Conservation (phyloP, 2,797 vertebrate genomes). For the Darevskia mixta region DNA sequence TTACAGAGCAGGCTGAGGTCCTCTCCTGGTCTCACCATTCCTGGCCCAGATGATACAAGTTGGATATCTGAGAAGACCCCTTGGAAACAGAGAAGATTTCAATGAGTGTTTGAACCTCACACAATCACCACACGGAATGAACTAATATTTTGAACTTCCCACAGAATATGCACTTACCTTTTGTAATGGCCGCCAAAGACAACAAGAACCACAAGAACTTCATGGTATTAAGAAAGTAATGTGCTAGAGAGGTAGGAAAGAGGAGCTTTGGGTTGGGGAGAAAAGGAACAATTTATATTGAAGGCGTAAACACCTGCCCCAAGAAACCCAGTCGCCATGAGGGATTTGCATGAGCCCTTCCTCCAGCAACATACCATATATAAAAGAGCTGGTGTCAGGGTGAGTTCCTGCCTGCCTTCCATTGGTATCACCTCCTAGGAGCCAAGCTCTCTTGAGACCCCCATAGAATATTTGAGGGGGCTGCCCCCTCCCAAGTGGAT, state of each 20-base stretch:
- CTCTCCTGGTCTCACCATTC: neutral
- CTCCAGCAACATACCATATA: too few relatives aligned
- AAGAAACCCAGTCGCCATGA: too few relatives aligned
- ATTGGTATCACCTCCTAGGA: too few relatives aligned
- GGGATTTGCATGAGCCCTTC: too few relatives aligned
- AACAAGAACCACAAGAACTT: neutral
- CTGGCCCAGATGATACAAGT: neutral
- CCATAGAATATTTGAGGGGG: too few relatives aligned
- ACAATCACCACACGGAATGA: fast-evolving
- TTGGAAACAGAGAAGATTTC: neutral
- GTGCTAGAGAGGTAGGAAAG: neutral
- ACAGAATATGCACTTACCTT: neutral
- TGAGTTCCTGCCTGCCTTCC: too few relatives aligned
- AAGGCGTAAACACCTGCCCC: too few relatives aligned
- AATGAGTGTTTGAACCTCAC: too few relatives aligned
- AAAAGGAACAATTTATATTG: neutral
- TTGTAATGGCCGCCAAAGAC: neutral
- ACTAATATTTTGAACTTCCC: neutral
- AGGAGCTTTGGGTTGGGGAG: neutral
- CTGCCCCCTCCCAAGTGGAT: too few relatives aligned
- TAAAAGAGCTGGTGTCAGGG: too few relatives aligned
- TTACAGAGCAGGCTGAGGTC: neutral
- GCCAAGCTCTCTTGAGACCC: too few relatives aligned
- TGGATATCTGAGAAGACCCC: neutral
- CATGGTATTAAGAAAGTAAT: neutral